Conservation (phyloP, 2,113 vertebrate species). For the Sander vitreus region DNA sequence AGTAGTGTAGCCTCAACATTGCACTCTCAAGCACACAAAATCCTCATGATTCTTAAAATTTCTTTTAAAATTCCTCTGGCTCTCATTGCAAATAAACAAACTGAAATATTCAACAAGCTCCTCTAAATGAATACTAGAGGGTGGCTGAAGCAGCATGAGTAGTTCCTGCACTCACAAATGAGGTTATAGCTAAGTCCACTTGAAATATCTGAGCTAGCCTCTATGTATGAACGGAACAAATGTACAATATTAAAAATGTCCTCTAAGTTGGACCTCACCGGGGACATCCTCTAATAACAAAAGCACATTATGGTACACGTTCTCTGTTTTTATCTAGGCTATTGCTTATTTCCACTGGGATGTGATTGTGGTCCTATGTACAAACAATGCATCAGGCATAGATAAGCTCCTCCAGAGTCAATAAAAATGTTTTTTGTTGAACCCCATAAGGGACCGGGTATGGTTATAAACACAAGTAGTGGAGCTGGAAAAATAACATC, state of each 20-base stretch:
- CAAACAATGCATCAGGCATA: slow-evolving; percentile 67
- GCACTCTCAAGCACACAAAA: slow-evolving; percentile 39
- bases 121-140: slow-evolving; percentile 72
- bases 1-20: slow-evolving; percentile 5
- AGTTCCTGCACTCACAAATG: slow-evolving; percentile 41
- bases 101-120: slow-evolving; percentile 75
- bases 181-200: slow-evolving; percentile 19
- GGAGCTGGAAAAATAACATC: slow-evolving; percentile 64
- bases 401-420: slow-evolving; percentile 74
- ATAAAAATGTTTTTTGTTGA: slow-evolving; percentile 77
- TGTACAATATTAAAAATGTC: slow-evolving; percentile 53
- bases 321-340: slow-evolving; percentile 32
- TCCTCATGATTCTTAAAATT: slow-evolving; percentile 31
- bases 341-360: slow-evolving; percentile 67
- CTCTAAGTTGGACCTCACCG: slow-evolving; percentile 30
- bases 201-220: slow-evolving; percentile 22
- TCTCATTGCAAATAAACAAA: slow-evolving; percentile 71
- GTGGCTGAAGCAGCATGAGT: background rate
- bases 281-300: slow-evolving; percentile 45
- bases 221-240: slow-evolving; percentile 43
- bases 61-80: slow-evolving; percentile 28
- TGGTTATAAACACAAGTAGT: slow-evolving; percentile 74
- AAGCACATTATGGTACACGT: slow-evolving; percentile 38
- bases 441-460: slow-evolving; percentile 57
- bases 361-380: slow-evolving; percentile 55